These are phyloP conservation scores for Brachionus paranguensis DNA, from an alignment of 1,140 invertebrate species.

Conservation along the genomic window DNA sequence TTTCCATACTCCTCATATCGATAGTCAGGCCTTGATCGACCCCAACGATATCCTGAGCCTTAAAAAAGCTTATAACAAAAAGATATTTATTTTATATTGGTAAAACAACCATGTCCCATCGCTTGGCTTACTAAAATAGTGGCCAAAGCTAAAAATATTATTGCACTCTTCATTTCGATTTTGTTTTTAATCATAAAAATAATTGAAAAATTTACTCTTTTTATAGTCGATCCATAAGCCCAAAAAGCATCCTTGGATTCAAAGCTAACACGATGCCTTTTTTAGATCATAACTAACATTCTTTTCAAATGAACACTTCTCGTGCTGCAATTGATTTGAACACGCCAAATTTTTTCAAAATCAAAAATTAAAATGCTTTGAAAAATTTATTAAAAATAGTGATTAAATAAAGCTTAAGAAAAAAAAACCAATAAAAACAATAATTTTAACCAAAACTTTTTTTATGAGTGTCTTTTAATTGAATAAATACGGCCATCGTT, in stretches of 20 bases:
- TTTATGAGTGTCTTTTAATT: neutral
- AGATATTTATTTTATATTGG: neutral
- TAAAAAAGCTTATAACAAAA: neutral
- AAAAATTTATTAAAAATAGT: conserved; percentile 3
- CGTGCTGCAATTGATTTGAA: neutral
- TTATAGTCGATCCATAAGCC: neutral
- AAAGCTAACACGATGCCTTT: neutral
- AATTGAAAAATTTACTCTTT: neutral
- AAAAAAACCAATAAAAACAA: neutral
- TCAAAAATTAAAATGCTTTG: neutral
- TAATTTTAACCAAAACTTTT: neutral
- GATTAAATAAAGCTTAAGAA: neutral
- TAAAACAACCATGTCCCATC: neutral
- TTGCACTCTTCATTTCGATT: neutral
- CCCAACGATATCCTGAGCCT: neutral
- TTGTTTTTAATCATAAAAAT: neutral
- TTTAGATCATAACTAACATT: neutral
- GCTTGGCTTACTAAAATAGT: neutral
- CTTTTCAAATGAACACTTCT: neutral
- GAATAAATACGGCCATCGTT: conserved; percentile 1
- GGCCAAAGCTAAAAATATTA: neutral
- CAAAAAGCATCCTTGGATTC: neutral
- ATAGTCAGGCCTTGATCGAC: neutral
- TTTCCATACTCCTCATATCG: neutral
- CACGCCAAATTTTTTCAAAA: neutral